Conservation (phyloP, 1,140 invertebrate species). For the Sarcophaga bullata region DNA sequence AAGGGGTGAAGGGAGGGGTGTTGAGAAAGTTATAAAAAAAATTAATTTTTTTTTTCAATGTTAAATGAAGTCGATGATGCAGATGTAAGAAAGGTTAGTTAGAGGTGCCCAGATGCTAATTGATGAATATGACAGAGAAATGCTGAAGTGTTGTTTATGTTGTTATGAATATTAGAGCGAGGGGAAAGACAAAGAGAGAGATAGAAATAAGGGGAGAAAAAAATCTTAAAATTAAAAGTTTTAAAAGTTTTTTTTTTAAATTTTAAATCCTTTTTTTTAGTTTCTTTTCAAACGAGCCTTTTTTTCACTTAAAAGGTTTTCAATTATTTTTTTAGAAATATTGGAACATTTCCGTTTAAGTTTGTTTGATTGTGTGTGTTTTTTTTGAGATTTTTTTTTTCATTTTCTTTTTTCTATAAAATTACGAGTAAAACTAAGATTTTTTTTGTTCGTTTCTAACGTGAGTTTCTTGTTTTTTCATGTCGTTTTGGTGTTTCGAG, state of each 20-base stretch:
- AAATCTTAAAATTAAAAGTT: background rate
- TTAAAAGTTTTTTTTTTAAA: background rate
- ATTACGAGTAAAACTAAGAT: constrained; percentile 33
- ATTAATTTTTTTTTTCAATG: no score
- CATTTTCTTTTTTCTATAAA: background rate
- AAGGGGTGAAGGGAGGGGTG: background rate
- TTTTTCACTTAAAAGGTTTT: background rate
- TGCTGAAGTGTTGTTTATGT: constrained; percentile 20
- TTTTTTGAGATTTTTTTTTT: background rate
- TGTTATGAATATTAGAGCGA: background rate
- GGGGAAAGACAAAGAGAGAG: no score
- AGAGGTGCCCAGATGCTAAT: background rate
- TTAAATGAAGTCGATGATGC: background rate
- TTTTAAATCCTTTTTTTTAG: background rate
- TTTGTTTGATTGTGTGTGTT: background rate
- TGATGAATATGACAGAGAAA: constrained; percentile 14
- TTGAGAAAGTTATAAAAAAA: no score
- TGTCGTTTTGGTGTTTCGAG: background rate
- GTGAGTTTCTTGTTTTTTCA: background rate
- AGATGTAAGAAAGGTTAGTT: background rate
- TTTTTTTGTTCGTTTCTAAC: background rate
- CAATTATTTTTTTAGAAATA: constrained; percentile 11
- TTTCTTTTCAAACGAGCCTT: background rate
- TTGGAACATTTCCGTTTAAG: constrained; percentile 36
- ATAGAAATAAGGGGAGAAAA: background rate